A percentile compares a stretch with the other conserved stretches of the same genome.
Conservation (phyloP, 2,888 invertebrate species). For the Patella ulyssiponensis region DNA sequence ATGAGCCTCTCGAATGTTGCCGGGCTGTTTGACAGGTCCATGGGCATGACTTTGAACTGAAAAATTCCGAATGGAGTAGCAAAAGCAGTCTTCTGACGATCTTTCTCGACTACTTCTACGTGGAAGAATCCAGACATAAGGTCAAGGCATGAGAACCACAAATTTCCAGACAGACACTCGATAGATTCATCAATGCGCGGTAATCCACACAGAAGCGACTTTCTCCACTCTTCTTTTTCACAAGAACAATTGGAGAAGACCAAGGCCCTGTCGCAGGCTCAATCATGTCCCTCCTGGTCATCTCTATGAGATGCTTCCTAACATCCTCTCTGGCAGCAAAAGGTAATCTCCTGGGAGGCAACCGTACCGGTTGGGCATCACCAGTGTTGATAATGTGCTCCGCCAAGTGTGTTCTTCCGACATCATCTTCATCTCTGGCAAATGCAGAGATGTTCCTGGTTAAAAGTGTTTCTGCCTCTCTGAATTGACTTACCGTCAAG, state of each 20-base stretch:
- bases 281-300: constrained; percentile 22
- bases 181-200: not conserved
- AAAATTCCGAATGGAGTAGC: constrained; percentile 14
- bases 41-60: constrained; percentile 13
- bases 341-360: constrained; percentile 27
- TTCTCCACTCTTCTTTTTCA: constrained; percentile 32
- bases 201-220: constrained; percentile 36
- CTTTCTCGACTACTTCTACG: constrained; percentile 21
- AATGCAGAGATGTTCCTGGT: constrained; percentile 24
- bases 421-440: constrained; percentile 24
- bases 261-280: constrained; percentile 26
- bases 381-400: constrained; percentile 26
- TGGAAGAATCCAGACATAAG: constrained; percentile 25
- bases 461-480: constrained; percentile 17
- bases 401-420: constrained; percentile 27
- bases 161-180: not conserved
- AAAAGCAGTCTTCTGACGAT: constrained; percentile 19
- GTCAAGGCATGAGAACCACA: constrained; percentile 22
- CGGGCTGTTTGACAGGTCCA: constrained; percentile 15
- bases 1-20: constrained; percentile 22
- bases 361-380: constrained; percentile 22
- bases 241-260: constrained; percentile 35
- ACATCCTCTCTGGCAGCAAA: constrained; percentile 25
- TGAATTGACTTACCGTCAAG: not conserved
- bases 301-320: constrained; percentile 20